phyloP scores from a whole-genome alignment of 2,113 vertebrate genomes.

The Aspiorhynchus laticeps region DNA sequence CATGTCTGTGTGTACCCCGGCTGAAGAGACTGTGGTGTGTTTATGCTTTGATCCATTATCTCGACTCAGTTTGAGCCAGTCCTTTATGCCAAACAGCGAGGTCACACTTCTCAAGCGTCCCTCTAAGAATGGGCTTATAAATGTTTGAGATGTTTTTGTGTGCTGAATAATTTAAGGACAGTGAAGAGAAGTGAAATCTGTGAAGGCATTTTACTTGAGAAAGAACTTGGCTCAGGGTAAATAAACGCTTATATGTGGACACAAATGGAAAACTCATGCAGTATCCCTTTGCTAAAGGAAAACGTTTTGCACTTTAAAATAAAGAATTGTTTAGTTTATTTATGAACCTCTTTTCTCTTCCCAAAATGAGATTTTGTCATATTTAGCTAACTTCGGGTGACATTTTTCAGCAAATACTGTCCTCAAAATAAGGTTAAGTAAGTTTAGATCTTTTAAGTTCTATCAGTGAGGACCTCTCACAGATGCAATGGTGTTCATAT shows the following conservation, averaged over 20 bases:
- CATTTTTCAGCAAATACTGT: conserved; percentile 4
- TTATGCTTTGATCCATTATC: conserved; percentile 24
- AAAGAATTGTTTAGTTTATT: neutral
- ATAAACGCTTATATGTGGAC: neutral
- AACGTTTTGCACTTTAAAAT: neutral
- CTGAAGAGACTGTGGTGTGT: neutral
- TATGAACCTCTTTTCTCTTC: neutral
- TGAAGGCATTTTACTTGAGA: conserved; percentile 28
- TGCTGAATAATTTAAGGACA: conserved; percentile 25
- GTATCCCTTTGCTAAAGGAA: neutral
- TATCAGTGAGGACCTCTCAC: neutral
- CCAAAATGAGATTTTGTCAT: neutral
- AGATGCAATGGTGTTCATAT: neutral
- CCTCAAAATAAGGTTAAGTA: neutral
- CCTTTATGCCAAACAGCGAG: conserved; percentile 11
- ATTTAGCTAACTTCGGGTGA: conserved; percentile 8
- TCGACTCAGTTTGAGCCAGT: neutral
- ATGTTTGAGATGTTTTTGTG: conserved; percentile 43
- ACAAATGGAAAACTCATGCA: neutral
- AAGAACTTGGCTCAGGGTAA: neutral
- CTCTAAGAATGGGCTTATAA: conserved; percentile 32
- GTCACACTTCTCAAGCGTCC: neutral
- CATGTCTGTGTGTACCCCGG: conserved; percentile 1
- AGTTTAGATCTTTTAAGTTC: neutral
- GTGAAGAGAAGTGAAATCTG: neutral